Conservation (phyloP, 2,888 invertebrate species). For the Eubasilissa splendida region DNA sequence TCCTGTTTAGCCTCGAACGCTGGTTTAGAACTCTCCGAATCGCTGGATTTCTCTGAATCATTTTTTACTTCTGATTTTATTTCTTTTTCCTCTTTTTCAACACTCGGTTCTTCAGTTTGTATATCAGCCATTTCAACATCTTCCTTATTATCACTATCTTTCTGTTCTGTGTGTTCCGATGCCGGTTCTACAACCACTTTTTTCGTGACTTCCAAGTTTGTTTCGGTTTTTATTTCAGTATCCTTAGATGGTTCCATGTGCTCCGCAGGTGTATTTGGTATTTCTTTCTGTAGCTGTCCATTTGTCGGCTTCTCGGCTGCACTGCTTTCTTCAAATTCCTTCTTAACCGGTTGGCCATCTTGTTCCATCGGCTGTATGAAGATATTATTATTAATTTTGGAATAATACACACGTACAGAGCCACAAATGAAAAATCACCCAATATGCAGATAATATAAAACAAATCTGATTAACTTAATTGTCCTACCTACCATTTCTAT, state of each 20-base stretch:
- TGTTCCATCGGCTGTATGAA: constrained; percentile 57
- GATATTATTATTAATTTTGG: constrained; percentile 5
- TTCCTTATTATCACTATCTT: constrained; percentile 22
- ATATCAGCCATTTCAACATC: constrained; percentile 21
- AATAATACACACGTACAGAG: not conserved
- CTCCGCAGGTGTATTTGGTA: constrained; percentile 3
- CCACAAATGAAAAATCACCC: constrained; percentile 19
- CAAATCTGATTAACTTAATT: not conserved
- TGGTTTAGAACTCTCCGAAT: constrained; percentile 28
- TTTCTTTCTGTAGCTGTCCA: constrained; percentile 23
- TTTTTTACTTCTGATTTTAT: constrained; percentile 25
- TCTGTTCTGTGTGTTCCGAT: not conserved
- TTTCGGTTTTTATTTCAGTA: constrained; percentile 30
- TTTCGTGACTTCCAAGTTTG: not conserved
- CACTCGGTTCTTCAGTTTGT: constrained; percentile 12
- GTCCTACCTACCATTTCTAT: no score
- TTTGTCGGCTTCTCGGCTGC: constrained; percentile 37
- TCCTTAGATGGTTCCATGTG: constrained; percentile 17
- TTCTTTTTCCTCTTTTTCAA: constrained; percentile 28
- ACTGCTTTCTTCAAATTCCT: constrained; percentile 54
- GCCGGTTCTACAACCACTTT: not conserved
- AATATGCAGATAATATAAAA: constrained; percentile 26
- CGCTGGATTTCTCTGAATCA: constrained; percentile 26
- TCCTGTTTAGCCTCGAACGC: constrained; percentile 6
- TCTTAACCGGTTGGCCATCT: constrained; percentile 56